phyloP scores from a whole-genome alignment of 2,888 invertebrate genomes.

The Orthonychiurus folsomi region DNA sequence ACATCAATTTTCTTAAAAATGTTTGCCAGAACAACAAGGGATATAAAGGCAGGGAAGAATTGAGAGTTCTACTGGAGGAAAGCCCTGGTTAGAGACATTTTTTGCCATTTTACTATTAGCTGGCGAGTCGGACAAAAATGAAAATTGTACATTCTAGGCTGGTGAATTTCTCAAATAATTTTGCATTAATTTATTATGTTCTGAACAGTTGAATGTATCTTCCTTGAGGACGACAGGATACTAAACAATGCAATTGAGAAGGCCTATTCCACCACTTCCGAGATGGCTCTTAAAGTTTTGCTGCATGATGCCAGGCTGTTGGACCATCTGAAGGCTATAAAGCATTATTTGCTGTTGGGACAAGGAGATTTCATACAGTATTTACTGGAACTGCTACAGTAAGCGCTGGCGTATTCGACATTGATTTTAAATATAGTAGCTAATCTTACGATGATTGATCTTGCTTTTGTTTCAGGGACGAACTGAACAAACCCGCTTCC shows the following conservation, averaged over 20 bases:
- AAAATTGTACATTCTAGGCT: too few species aligned
- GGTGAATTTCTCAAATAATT: too few species aligned
- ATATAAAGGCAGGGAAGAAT: constrained; percentile 41
- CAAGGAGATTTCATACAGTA: constrained; percentile 95
- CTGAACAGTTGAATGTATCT: constrained; percentile 54
- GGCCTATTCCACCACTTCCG: constrained; percentile 78
- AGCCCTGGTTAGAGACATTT: constrained; percentile 46
- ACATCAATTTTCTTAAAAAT: constrained; percentile 86
- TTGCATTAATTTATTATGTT: too few species aligned
- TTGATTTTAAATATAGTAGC: background rate
- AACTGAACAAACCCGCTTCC: constrained; percentile 75
- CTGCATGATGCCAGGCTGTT: constrained; percentile 78
- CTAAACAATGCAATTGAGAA: constrained; percentile 72
- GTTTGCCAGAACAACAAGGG: constrained; percentile 65
- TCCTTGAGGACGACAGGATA: constrained; percentile 60
- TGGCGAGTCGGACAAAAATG: too few species aligned
- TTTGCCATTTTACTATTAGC: too few species aligned
- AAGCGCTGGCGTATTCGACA: constrained; percentile 44
- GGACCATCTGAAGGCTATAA: constrained; percentile 82
- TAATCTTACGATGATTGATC: constrained; percentile 9
- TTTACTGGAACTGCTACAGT: constrained; percentile 84
- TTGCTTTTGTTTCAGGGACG: constrained; percentile 60
- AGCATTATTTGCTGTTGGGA: constrained; percentile 80
- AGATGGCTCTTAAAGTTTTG: constrained; percentile 74
- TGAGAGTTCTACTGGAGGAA: constrained; percentile 33